Evolutionary conservation across 1,140 invertebrate genomes (phyloP).

Genomic region (Nymphalis io): DNA sequence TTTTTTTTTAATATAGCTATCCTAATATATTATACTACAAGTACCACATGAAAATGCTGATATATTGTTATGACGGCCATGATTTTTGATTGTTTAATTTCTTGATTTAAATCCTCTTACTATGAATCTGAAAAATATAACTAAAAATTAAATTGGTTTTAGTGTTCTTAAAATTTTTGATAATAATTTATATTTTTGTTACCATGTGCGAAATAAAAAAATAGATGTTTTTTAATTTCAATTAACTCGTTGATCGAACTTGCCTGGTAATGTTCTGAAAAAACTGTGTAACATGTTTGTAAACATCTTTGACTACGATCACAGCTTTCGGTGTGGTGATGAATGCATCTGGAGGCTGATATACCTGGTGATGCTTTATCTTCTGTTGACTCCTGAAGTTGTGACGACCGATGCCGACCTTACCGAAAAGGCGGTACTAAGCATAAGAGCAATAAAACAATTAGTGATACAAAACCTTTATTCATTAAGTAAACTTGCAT

Average conservation of each 20-base stretch:
- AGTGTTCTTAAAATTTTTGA: too few relatives aligned
- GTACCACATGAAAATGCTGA: too few relatives aligned
- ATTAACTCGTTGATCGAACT: neutral
- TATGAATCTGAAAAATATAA: slow-evolving; percentile 22
- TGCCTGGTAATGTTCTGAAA: slow-evolving; percentile 55
- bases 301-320: slow-evolving; percentile 39
- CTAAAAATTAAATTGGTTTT: neutral
- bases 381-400: slow-evolving; percentile 59
- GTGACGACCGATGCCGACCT: slow-evolving; percentile 48
- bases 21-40: too few relatives aligned
- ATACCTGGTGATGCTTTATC: slow-evolving; percentile 47
- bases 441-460: slow-evolving; percentile 21
- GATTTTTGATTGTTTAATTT: neutral
- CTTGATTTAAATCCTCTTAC: slow-evolving; percentile 11
- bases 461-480: too few relatives aligned
- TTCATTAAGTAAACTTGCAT: too few relatives aligned
- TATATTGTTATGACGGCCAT: too few relatives aligned
- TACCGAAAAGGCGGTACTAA: slow-evolving; percentile 57
- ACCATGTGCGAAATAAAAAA: too few relatives aligned
- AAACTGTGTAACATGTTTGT: slow-evolving; percentile 42
- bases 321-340: slow-evolving; percentile 46
- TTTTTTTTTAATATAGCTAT: neutral
- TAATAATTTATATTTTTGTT: too few relatives aligned
- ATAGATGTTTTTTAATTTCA: too few relatives aligned
- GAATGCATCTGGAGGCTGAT: slow-evolving; percentile 38